These are phyloP conservation scores for Nomada hirtipes DNA, from an alignment of 2,888 invertebrate species.

Conservation along the genomic window DNA sequence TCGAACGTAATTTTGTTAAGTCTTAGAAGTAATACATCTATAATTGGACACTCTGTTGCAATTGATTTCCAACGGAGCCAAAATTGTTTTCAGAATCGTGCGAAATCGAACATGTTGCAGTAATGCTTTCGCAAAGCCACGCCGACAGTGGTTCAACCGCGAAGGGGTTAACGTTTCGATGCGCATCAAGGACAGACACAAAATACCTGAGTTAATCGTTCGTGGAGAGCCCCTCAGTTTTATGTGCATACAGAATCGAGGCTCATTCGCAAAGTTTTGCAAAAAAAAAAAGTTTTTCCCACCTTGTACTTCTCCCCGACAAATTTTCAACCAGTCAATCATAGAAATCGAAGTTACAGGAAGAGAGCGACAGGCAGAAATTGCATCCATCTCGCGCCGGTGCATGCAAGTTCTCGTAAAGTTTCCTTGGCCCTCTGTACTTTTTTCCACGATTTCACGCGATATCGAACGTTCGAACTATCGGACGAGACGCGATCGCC, in stretches of 20 bases:
- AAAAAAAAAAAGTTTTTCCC: background rate
- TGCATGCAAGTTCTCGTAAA: background rate
- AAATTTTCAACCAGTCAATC: slow-evolving; percentile 22
- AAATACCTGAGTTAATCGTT: slow-evolving; percentile 47
- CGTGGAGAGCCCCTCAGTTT: slow-evolving; percentile 40
- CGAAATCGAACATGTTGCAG: background rate
- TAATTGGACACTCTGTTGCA: no score
- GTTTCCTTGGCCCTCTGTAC: background rate
- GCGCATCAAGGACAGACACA: slow-evolving; percentile 48
- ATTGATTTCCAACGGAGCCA: no score
- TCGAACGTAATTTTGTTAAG: background rate
- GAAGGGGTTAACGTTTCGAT: slow-evolving; percentile 48
- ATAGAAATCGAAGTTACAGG: background rate
- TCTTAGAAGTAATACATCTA: background rate
- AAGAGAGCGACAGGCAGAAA: background rate
- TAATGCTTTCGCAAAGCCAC: background rate
- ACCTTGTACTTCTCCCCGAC: background rate
- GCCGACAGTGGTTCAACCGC: background rate
- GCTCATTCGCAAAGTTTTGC: background rate
- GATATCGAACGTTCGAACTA: slow-evolving; percentile 8
- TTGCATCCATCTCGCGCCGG: slow-evolving; percentile 17
- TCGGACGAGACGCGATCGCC: background rate
- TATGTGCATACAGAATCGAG: slow-evolving; percentile 32
- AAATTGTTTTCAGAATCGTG: no score
- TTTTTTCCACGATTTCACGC: slow-evolving; percentile 3